Percentiles rank a stretch among this genome's conserved stretches.
These are phyloP conservation scores for Dipus sagitta DNA, from an alignment of 2,797 vertebrate genomes.

Conservation along the genomic window DNA sequence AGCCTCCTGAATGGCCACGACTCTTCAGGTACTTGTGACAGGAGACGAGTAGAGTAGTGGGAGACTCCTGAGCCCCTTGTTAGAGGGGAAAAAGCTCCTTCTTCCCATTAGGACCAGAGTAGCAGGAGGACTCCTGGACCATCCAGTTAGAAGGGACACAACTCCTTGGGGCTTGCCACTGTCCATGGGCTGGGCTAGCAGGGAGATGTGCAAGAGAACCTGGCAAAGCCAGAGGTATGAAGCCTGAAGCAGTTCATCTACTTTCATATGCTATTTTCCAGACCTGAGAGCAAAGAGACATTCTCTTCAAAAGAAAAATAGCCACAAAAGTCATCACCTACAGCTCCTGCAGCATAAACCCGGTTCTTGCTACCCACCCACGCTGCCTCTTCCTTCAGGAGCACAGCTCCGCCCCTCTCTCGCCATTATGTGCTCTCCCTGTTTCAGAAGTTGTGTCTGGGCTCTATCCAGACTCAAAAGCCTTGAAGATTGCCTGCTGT, in stretches of 20 bases:
- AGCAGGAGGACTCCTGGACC: accelerated
- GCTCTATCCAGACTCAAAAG: background rate
- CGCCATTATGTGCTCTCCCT: background rate
- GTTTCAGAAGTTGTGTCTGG: constrained; percentile 2
- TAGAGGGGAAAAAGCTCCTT: accelerated
- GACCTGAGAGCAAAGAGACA: background rate
- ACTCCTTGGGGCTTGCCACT: too few species aligned
- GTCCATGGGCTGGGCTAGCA: accelerated
- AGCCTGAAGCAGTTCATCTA: background rate
- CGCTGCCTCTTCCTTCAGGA: background rate
- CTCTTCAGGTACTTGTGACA: background rate
- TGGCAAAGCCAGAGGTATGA: background rate
- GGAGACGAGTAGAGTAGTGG: background rate
- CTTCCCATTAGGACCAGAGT: background rate
- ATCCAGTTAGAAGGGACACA: accelerated
- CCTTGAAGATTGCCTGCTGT: constrained; percentile 1
- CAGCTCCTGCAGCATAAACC: background rate
- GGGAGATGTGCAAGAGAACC: background rate
- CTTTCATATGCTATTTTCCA: background rate
- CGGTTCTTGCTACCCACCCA: background rate
- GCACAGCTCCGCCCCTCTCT: background rate
- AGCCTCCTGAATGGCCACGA: too few species aligned
- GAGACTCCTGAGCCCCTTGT: background rate
- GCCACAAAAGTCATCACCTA: background rate
- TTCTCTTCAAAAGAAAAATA: background rate